A percentile compares a stretch with the other conserved stretches of the same genome.
Conservation (phyloP, 2,113 vertebrate genomes). For the Peromyscus maniculatus region DNA sequence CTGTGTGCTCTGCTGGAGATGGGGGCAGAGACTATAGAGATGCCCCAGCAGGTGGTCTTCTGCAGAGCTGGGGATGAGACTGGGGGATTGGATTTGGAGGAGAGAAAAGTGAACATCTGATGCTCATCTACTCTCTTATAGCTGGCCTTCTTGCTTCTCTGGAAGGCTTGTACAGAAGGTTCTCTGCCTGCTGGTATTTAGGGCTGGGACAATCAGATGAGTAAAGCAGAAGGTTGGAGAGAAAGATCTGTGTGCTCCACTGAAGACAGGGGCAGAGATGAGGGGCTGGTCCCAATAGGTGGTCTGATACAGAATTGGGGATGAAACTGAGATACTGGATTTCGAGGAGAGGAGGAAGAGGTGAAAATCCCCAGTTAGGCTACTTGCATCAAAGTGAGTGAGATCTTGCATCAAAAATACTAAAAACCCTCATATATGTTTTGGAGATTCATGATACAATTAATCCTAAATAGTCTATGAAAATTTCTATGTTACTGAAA, state of each 20-base stretch:
- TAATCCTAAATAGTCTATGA: background rate
- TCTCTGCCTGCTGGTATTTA: background rate
- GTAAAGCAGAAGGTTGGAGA: background rate
- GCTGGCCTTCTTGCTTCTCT: background rate
- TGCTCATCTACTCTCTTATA: background rate
- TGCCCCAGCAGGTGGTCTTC: background rate
- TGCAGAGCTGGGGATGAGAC: too few relatives aligned
- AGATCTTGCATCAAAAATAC: background rate
- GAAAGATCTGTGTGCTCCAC: background rate
- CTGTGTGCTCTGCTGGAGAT: background rate
- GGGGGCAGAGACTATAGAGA: background rate
- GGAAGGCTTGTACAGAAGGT: background rate
- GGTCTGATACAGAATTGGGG: background rate
- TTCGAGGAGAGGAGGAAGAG: background rate
- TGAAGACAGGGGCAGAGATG: background rate
- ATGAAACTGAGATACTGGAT: background rate
- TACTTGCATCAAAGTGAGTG: background rate
- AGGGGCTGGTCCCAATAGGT: background rate
- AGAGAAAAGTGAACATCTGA: background rate
- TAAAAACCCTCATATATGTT: background rate
- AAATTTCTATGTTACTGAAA: background rate
- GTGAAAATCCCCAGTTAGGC: background rate
- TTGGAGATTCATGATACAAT: background rate
- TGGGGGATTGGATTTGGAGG: background rate
- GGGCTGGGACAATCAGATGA: background rate